phyloP scores from a whole-genome alignment of 2,113 vertebrate genomes.

The Grus americana region DNA sequence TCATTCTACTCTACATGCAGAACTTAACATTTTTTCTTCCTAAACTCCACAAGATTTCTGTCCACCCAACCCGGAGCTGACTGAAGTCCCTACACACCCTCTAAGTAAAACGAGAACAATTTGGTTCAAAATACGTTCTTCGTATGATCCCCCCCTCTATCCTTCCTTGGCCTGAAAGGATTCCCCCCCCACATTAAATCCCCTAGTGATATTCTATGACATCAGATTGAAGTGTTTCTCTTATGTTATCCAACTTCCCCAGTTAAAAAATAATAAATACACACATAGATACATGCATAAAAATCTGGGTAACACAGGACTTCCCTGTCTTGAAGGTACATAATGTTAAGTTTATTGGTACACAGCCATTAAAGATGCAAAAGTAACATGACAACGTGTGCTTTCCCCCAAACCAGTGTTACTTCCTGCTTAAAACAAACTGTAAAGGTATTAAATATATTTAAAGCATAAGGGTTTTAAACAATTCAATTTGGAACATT shows the following conservation, averaged over 20 bases:
- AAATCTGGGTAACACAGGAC: background rate
- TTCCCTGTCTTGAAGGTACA: background rate
- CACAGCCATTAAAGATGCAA: background rate
- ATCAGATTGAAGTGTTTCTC: background rate
- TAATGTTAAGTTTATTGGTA: background rate
- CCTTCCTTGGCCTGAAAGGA: background rate
- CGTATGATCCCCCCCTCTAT: no score
- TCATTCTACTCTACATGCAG: background rate
- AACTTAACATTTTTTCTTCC: background rate
- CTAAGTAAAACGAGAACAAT: background rate
- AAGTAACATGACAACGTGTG: background rate
- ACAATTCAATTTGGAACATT: background rate
- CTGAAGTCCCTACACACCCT: background rate
- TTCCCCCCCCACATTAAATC: background rate
- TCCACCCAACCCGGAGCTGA: background rate
- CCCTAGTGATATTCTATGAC: background rate
- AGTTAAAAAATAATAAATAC: background rate
- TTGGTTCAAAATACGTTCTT: background rate
- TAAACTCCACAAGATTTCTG: background rate
- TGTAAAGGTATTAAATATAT: background rate
- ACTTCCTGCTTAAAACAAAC: background rate
- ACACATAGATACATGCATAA: background rate
- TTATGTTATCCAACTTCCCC: background rate
- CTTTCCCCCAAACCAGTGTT: background rate
- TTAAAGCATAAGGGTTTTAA: background rate